These are phyloP conservation scores for Macrotis lagotis DNA, from an alignment of 2,113 vertebrate genomes.

Conservation along the genomic window DNA sequence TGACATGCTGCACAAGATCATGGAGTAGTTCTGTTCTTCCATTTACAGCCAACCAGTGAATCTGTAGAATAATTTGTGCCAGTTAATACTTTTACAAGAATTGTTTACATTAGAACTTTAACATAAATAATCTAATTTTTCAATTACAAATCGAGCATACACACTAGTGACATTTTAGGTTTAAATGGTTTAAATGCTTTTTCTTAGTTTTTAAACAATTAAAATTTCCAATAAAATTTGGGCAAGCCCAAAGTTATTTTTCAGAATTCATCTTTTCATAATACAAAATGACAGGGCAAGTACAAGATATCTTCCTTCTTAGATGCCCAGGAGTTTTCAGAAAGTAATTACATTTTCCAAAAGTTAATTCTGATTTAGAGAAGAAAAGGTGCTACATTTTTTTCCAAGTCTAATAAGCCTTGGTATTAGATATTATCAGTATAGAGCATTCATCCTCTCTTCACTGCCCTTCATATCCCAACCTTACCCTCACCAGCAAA, in stretches of 20 bases:
- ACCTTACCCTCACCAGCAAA: background rate
- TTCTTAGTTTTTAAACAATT: background rate
- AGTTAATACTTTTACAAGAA: constrained; percentile 56
- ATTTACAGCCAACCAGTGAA: constrained; percentile 98
- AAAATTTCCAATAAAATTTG: constrained; percentile 37
- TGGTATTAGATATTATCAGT: background rate
- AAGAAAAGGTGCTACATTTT: background rate
- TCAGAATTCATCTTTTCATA: constrained; percentile 34
- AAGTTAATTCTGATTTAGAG: constrained; percentile 24
- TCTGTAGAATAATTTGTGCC: constrained; percentile 83
- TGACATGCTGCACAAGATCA: constrained; percentile 97
- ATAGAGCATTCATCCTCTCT: background rate
- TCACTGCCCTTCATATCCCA: background rate
- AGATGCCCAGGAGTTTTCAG: background rate
- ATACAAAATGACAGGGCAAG: constrained; percentile 21
- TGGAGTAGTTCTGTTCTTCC: constrained; percentile 96
- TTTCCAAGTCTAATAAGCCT: constrained; percentile 50
- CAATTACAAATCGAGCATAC: constrained; percentile 7
- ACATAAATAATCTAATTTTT: constrained; percentile 43
- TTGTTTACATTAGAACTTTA: constrained; percentile 51
- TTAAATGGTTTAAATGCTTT: background rate
- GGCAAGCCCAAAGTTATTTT: background rate
- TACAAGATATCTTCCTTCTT: constrained; percentile 26
- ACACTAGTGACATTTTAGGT: constrained; percentile 42
- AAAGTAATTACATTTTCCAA: background rate